A percentile compares a stretch with the other conserved stretches of the same genome.
phyloP scores from a whole-genome alignment of 2,797 vertebrate genomes.

The Helicolenus hilgendorfi region DNA sequence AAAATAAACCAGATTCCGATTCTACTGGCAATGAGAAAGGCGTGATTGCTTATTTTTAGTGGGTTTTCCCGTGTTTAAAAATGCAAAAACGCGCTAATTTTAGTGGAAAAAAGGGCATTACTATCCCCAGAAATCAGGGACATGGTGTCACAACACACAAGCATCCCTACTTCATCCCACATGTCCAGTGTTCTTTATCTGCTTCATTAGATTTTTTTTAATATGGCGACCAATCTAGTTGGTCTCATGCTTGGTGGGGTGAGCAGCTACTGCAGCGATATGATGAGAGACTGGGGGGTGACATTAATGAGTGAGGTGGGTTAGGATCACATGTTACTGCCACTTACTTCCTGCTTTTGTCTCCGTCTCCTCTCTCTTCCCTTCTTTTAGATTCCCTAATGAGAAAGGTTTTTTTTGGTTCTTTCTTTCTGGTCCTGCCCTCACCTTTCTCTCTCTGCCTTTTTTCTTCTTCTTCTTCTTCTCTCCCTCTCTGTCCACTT shows the following conservation, averaged over 20 bases:
- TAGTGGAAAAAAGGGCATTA: too few species aligned
- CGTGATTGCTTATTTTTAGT: too few species aligned
- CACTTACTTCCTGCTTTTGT: not conserved
- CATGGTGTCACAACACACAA: too few species aligned
- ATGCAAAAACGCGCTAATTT: too few species aligned
- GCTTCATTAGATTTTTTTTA: conserved; percentile 20
- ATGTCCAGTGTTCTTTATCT: not conserved
- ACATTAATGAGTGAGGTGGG: conserved; percentile 10
- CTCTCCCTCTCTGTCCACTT: not conserved
- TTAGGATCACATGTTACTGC: conserved; percentile 4
- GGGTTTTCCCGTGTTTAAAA: too few species aligned
- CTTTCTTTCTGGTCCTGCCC: not conserved
- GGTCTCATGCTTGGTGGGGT: not conserved
- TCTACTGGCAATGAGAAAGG: too few species aligned
- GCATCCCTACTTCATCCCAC: not conserved
- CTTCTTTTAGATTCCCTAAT: not conserved
- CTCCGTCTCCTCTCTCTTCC: not conserved
- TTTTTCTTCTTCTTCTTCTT: conserved; percentile 12
- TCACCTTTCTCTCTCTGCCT: conserved; percentile 5
- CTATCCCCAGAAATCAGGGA: too few species aligned
- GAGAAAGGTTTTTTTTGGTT: not conserved
- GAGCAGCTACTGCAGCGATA: not conserved
- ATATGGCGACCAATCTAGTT: not conserved
- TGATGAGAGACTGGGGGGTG: not conserved
- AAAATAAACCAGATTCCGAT: too few species aligned